Percentiles rank a stretch among this genome's conserved stretches.
Conservation (phyloP, 1,140 invertebrate species). For the Ephestia elutella region DNA sequence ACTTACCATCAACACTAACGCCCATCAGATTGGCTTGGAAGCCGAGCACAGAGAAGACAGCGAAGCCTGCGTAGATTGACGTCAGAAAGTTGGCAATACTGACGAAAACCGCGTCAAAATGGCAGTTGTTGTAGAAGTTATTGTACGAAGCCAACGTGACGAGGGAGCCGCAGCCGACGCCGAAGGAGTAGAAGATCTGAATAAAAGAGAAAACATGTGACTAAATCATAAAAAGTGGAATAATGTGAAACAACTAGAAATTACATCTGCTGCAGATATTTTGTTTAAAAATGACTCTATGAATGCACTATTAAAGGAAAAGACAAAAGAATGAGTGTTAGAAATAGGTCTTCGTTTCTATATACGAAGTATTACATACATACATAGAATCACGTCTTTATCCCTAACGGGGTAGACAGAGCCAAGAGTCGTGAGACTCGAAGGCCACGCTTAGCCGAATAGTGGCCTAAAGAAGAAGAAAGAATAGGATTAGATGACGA, state of each 20-base stretch:
- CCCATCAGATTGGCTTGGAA: slow-evolving; percentile 81
- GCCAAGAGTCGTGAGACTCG: too few species aligned
- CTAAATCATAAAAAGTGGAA: background rate
- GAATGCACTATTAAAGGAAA: too few species aligned
- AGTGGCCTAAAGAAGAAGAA: too few species aligned
- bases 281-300: too few species aligned
- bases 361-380: too few species aligned
- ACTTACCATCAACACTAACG: slow-evolving; percentile 73
- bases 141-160: slow-evolving; percentile 85
- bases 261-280: too few species aligned
- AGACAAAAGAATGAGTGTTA: too few species aligned
- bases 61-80: slow-evolving; percentile 83
- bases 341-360: too few species aligned
- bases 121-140: slow-evolving; percentile 82
- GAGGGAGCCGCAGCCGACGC: slow-evolving; percentile 81
- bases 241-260: background rate
- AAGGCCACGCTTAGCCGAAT: too few species aligned
- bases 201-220: slow-evolving; percentile 7
- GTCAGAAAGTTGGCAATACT: slow-evolving; percentile 82
- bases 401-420: too few species aligned
- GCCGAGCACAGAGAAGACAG: slow-evolving; percentile 89
- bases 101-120: slow-evolving; percentile 81
- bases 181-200: slow-evolving; percentile 85
- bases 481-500: too few species aligned
- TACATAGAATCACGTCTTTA: too few species aligned